These are phyloP conservation scores for Siniperca chuatsi DNA, from an alignment of 2,113 vertebrate genomes.

Conservation along the genomic window DNA sequence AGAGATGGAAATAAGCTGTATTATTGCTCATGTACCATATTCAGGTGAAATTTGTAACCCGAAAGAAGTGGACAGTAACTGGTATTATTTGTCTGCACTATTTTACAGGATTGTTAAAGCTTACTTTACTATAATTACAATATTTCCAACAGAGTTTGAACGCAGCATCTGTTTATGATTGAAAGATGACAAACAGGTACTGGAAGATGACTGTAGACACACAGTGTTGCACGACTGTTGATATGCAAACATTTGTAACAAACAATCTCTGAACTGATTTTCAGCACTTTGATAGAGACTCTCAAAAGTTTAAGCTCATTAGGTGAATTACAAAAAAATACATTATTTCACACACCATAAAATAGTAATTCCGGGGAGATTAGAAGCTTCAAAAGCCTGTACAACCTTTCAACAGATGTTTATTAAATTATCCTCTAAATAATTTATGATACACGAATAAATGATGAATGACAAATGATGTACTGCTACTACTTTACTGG, in stretches of 20 bases:
- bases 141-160: neutral
- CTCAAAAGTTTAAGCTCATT: neutral
- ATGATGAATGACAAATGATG: constrained; percentile 16
- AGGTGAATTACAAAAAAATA: neutral
- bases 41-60: neutral
- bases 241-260: neutral
- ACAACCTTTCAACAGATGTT: constrained; percentile 17
- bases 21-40: neutral
- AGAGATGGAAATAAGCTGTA: neutral
- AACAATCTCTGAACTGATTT: neutral
- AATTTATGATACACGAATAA: constrained; percentile 24
- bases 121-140: neutral
- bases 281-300: neutral
- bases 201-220: neutral
- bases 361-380: neutral
- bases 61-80: neutral
- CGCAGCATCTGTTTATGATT: neutral
- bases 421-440: neutral
- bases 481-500: neutral
- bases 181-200: neutral
- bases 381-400: neutral
- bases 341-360: neutral
- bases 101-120: neutral
- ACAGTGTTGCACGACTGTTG: neutral
- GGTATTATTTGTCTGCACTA: neutral